Base-by-base conservation (phyloP, 2,888 invertebrate genomes). In the Heliconius sara region DNA sequence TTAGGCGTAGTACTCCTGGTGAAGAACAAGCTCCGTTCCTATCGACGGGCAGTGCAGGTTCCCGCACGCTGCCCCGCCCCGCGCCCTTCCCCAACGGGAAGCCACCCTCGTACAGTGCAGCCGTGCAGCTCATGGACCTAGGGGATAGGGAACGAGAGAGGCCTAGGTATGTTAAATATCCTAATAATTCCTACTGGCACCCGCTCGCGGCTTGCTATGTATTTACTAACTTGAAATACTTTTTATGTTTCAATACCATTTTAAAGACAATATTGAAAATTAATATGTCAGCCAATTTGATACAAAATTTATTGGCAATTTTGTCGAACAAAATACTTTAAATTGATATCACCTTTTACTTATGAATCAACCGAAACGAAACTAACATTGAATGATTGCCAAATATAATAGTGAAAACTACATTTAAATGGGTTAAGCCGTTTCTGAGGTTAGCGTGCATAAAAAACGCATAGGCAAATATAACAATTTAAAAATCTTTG, bases 1-100 rank as follows among this genome's bases (percentile, higher is more conserved):
- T 30, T 94, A 97, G 97, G 92, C 97, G 97, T 84, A 96, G 97
- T 89, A 97, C 97, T 87, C 96, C 97, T 81, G 98, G 97, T 90
- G 98, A 98, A 91, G 98, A 98, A 90, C 97, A 97, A 82, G 98
- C 97, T 84, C 97, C 97, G 81, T 97, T 97, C 94, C 95, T 97
- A 86, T 97, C 97, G 75, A 95, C 89, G 88, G 95, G 84, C 88
- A 95, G 95, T 84, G 95, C 94, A 80, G 95, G 95, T 84, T 89
- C 94, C 85, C 94, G 96, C 89, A 91, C 95, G 82, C 86, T 95
- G 91, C 92, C 94, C 65, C 91, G 96, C 86, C 84, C 91, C 87
- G 97, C 95, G 95, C 97, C 97, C 96, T 96, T 96, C 94, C 96
- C 96, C 94, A 96, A 96, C 95, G 96, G 96, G 89, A 96, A 96